Conservation (phyloP, 2,888 invertebrate genomes). For the Gryllus longicercus region DNA sequence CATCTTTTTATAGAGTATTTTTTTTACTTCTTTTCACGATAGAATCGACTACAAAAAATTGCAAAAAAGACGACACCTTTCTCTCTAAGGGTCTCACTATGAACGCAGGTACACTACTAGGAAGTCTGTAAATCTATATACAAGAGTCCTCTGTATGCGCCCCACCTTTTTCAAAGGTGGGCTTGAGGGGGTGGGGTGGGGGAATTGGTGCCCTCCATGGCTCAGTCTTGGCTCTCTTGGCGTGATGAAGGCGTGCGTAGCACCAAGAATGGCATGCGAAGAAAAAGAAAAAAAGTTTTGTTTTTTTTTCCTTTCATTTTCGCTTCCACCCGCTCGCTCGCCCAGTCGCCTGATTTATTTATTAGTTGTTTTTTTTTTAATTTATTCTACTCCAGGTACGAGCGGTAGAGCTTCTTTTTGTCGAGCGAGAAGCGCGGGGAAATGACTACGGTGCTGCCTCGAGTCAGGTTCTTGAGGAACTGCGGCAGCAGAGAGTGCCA, state of each 20-base stretch:
- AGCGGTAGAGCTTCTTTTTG: slow-evolving; percentile 87
- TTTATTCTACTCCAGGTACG: slow-evolving; percentile 54
- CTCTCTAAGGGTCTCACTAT: neutral
- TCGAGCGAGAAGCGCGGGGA: slow-evolving; percentile 83
- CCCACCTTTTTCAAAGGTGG: neutral
- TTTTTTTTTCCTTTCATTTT: no score
- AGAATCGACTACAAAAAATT: slow-evolving; percentile 1
- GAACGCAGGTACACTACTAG: slow-evolving; percentile 10
- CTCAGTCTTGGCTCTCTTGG: slow-evolving; percentile 17
- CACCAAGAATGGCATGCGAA: no score
- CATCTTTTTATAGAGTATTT: slow-evolving; percentile 17
- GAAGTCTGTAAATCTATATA: neutral
- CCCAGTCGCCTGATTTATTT: no score
- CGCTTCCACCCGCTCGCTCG: no score
- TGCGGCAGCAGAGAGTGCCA: slow-evolving; percentile 86
- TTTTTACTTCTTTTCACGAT: neutral
- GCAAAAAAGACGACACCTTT: neutral
- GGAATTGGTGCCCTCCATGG: neutral
- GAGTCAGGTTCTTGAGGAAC: slow-evolving; percentile 84
- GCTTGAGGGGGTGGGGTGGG: neutral
- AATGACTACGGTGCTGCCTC: slow-evolving; percentile 83
- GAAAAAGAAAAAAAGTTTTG: no score
- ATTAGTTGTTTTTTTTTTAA: neutral
- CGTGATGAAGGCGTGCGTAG: neutral
- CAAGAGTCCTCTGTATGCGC: neutral